phyloP scores from a whole-genome alignment of 1,140 invertebrate species.

The Neodiprion pinetum region DNA sequence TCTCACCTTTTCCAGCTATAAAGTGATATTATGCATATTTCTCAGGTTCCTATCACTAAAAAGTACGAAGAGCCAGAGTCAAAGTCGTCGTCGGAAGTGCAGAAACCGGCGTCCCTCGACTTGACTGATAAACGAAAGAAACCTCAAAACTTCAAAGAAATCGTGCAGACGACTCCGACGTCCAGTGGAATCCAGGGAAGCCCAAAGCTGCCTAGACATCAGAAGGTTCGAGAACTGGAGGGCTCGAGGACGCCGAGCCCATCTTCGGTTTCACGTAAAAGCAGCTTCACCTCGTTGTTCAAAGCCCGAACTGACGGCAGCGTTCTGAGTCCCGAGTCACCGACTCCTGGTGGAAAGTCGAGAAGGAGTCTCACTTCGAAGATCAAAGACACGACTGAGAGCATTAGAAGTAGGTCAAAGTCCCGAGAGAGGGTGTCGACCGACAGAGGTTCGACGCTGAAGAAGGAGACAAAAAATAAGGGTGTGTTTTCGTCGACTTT shows the following conservation, averaged over 20 bases:
- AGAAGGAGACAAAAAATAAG: conserved; percentile 60
- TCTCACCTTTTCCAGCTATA: too few species aligned
- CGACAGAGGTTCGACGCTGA: conserved; percentile 46
- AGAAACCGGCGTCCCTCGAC: conserved; percentile 54
- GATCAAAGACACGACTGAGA: conserved; percentile 56
- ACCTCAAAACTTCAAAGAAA: conserved; percentile 49
- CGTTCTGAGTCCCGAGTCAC: conserved; percentile 71
- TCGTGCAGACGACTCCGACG: conserved; percentile 46
- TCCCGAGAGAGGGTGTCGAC: conserved; percentile 45
- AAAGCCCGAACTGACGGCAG: conserved; percentile 58
- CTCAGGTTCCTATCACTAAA: conserved; percentile 45
- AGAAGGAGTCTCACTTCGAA: conserved; percentile 54
- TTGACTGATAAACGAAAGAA: conserved; percentile 53
- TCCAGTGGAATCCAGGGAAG: conserved; percentile 40
- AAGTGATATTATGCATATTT: conserved; percentile 11
- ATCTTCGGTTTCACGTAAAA: conserved; percentile 73
- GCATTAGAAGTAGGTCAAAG: conserved; percentile 51
- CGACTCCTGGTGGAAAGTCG: conserved; percentile 57
- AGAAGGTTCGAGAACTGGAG: conserved; percentile 58
- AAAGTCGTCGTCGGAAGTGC: conserved; percentile 40
- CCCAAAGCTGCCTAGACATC: conserved; percentile 52
- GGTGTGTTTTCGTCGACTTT: conserved; percentile 61
- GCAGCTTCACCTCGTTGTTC: conserved; percentile 80
- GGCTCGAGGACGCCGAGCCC: conserved; percentile 65
- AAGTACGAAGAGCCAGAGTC: conserved; percentile 30